These are phyloP conservation scores for Edolisoma coerulescens DNA, from an alignment of 2,113 vertebrate genomes.

Conservation along the genomic window DNA sequence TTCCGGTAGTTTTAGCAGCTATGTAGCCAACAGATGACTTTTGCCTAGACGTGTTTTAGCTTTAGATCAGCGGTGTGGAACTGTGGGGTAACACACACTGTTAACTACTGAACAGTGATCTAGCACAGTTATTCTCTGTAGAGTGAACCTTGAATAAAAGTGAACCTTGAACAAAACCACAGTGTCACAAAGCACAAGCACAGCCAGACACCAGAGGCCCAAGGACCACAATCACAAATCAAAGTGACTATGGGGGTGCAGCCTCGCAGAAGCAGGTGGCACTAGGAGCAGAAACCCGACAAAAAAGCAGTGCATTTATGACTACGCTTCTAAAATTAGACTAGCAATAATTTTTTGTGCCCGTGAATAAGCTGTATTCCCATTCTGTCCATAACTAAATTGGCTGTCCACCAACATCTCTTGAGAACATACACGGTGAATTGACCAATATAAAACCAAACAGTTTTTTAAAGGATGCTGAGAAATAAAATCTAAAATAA, in stretches of 20 bases:
- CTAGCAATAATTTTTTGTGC: not conserved
- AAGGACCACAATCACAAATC: not conserved
- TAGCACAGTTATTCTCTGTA: not conserved
- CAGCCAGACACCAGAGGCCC: not conserved
- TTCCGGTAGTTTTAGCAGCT: not conserved
- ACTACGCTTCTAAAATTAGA: not conserved
- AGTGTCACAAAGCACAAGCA: not conserved
- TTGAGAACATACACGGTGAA: not conserved
- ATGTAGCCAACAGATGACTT: not conserved
- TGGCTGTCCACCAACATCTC: not conserved
- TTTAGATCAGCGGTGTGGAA: not conserved
- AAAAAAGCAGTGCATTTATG: not conserved
- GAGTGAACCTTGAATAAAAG: not conserved
- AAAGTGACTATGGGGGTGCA: rapidly evolving
- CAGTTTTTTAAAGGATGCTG: not conserved
- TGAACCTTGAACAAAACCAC: not conserved
- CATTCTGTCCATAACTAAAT: not conserved
- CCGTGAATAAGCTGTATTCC: not conserved
- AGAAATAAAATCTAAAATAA: not conserved
- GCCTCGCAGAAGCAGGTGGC: not conserved
- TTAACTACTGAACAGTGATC: not conserved
- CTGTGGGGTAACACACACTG: not conserved
- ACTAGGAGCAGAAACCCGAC: not conserved
- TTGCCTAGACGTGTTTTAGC: not conserved
- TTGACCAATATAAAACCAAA: not conserved